Conservation (phyloP, 2,797 vertebrate species). For the Falco peregrinus region DNA sequence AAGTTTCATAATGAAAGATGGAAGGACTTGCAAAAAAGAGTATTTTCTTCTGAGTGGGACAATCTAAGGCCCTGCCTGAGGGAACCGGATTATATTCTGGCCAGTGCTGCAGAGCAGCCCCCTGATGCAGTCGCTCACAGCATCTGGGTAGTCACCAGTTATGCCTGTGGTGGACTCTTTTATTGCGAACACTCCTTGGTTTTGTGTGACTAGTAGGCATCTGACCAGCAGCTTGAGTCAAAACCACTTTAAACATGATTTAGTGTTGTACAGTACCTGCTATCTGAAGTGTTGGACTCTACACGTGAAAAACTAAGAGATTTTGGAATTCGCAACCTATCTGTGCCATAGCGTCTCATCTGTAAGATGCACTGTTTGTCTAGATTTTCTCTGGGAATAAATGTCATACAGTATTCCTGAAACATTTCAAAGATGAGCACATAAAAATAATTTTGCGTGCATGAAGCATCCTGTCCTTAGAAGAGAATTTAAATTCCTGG, state of each 20-base stretch:
- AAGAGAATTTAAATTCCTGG: neutral
- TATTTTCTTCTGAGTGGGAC: neutral
- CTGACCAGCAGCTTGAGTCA: neutral
- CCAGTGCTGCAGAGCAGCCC: fast-evolving
- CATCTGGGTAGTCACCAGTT: neutral
- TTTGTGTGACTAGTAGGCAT: neutral
- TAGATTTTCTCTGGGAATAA: neutral
- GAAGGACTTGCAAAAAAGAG: neutral
- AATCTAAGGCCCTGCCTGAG: neutral
- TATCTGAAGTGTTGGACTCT: neutral
- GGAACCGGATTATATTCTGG: neutral
- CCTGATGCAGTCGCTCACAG: neutral
- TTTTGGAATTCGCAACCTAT: neutral
- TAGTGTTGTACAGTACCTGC: fast-evolving
- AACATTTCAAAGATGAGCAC: neutral
- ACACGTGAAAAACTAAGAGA: neutral
- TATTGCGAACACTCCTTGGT: fast-evolving
- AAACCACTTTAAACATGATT: neutral
- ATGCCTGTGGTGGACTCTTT: neutral
- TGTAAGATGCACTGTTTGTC: neutral
- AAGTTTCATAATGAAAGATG: neutral
- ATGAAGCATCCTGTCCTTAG: neutral
- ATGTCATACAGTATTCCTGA: neutral
- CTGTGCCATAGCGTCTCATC: neutral
- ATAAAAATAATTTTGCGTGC: neutral